A percentile compares a stretch with the other conserved stretches of the same genome.
These are phyloP conservation scores for Euspilapteryx auroguttella DNA, from an alignment of 2,888 invertebrate species.

Conservation along the genomic window DNA sequence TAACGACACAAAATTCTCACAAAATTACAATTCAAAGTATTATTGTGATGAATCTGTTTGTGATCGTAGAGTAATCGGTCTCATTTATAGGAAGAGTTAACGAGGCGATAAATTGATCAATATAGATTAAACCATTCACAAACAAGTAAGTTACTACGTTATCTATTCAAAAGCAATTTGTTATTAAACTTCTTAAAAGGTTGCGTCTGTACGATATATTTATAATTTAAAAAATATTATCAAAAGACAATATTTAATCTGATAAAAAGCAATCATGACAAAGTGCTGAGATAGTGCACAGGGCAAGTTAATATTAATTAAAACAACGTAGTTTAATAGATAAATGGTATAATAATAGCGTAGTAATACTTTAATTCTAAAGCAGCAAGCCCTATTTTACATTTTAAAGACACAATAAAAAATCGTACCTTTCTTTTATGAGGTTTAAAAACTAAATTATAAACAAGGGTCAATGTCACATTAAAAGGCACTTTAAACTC, in stretches of 20 bases:
- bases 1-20: constrained; percentile 12
- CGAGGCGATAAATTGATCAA: constrained; percentile 49
- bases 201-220: neutral
- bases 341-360: too few species aligned
- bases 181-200: too few species aligned
- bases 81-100: constrained; percentile 20
- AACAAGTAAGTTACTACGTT: constrained; percentile 44
- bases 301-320: too few species aligned
- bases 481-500: too few species aligned
- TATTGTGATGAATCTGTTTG: constrained; percentile 41
- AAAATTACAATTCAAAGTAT: constrained; percentile 32
- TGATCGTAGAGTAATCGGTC: constrained; percentile 23
- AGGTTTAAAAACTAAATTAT: too few species aligned
- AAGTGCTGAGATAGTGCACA: constrained; percentile 29
- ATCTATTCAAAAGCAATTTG: constrained; percentile 40
- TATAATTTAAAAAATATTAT: neutral
- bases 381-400: too few species aligned
- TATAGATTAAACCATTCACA: constrained; percentile 39
- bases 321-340: too few species aligned
- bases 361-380: too few species aligned
- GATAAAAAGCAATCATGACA: constrained; percentile 35
- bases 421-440: too few species aligned
- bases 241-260: constrained; percentile 30
- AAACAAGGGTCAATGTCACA: too few species aligned
- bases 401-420: too few species aligned